A percentile compares a stretch with the other conserved stretches of the same genome.
phyloP scores from a whole-genome alignment of 2,888 invertebrate species.

The Cheiracanthium punctorium region DNA sequence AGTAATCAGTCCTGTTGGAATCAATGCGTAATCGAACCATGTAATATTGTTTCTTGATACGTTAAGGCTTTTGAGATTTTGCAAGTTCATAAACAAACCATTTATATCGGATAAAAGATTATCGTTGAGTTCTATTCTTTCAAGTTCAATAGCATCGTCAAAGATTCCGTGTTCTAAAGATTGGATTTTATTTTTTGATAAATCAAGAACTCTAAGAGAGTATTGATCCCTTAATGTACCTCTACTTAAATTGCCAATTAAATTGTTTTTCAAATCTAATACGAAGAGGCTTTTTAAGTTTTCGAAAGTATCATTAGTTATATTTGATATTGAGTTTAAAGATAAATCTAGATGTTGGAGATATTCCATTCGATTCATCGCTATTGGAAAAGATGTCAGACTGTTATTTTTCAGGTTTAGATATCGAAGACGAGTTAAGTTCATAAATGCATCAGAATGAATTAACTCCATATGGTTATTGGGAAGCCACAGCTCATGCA shows the following conservation, averaged over 20 bases:
- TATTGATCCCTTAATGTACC: constrained; percentile 86
- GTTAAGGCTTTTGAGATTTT: constrained; percentile 90
- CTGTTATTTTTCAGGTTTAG: constrained; percentile 92
- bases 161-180: constrained; percentile 88
- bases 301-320: constrained; percentile 88
- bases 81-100: constrained; percentile 88
- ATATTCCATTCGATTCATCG: constrained; percentile 88
- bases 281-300: constrained; percentile 91
- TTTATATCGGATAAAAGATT: constrained; percentile 89
- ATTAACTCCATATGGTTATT: constrained; percentile 90
- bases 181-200: constrained; percentile 89
- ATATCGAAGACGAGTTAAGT: constrained; percentile 93
- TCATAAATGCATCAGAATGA: constrained; percentile 91
- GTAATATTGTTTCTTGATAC: constrained; percentile 92
- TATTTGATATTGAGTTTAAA: constrained; percentile 88
- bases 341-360: constrained; percentile 92
- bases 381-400: constrained; percentile 86
- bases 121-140: constrained; percentile 90
- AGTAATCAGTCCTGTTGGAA: constrained; percentile 89
- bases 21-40: constrained; percentile 90
- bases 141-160: constrained; percentile 83
- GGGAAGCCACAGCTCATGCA: constrained; percentile 88
- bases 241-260: constrained; percentile 87
- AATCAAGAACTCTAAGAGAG: constrained; percentile 84
- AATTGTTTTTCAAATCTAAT: constrained; percentile 91